phyloP scores from a whole-genome alignment of 2,888 invertebrate genomes.

The Celastrina argiolus region DNA sequence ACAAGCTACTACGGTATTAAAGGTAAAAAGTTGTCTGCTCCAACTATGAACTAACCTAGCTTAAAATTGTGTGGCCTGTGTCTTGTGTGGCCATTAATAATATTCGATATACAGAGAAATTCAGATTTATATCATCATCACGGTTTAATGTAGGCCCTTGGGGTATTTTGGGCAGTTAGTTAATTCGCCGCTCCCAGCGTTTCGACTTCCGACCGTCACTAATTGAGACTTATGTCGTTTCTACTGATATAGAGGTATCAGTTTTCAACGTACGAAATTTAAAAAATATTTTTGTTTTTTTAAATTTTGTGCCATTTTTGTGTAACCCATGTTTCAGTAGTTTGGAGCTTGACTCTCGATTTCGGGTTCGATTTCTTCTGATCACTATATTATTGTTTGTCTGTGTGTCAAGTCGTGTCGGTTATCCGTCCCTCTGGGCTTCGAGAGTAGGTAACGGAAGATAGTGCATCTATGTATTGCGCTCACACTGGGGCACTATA shows the following conservation, averaged over 20 bases:
- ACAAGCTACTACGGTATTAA: too few species aligned
- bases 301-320: neutral
- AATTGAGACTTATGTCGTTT: constrained; percentile 64
- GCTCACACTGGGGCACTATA: too few species aligned
- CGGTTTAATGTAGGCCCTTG: neutral
- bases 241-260: constrained; percentile 20
- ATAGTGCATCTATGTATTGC: too few species aligned
- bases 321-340: too few species aligned
- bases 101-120: neutral
- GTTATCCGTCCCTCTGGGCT: too few species aligned
- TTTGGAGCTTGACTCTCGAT: too few species aligned
- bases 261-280: constrained; percentile 1
- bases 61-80: too few species aligned
- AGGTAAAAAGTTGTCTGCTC: too few species aligned
- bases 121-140: constrained; percentile 8
- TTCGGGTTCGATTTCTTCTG: too few species aligned
- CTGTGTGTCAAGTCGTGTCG: too few species aligned
- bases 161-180: constrained; percentile 28
- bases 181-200: constrained; percentile 27
- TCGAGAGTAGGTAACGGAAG: too few species aligned
- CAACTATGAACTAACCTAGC: neutral
- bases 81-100: neutral
- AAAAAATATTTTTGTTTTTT: neutral
- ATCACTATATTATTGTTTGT: too few species aligned
- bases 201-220: constrained; percentile 39